These are phyloP conservation scores for Habroteleia sp. DNA, from an alignment of 2,888 invertebrate species.

Conservation along the genomic window DNA sequence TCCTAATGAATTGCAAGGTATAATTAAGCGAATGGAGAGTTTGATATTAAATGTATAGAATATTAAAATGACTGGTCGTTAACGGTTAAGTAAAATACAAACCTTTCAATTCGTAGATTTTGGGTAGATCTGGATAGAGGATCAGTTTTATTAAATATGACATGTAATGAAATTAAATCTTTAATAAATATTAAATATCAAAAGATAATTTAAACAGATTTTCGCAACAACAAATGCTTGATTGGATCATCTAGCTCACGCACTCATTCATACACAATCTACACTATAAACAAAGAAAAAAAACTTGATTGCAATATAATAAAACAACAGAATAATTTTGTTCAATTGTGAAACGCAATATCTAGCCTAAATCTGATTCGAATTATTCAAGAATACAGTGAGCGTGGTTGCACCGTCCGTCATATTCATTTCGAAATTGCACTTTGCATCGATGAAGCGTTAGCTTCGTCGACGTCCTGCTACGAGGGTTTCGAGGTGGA, in stretches of 20 bases:
- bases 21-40: no score
- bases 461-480: constrained; percentile 65
- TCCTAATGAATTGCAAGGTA: no score
- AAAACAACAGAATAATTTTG: constrained; percentile 7
- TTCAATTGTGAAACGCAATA: no score
- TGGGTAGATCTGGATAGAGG: not conserved
- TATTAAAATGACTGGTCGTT: no score
- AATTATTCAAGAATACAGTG: constrained; percentile 33
- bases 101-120: constrained; percentile 22
- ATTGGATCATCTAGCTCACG: not conserved
- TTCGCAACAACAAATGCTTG: constrained; percentile 28
- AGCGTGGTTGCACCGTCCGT: constrained; percentile 23
- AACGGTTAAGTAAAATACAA: no score
- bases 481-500: constrained; percentile 80
- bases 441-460: constrained; percentile 45
- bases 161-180: constrained; percentile 21
- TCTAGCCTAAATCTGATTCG: constrained; percentile 1
- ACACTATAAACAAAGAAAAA: not conserved
- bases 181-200: constrained; percentile 47
- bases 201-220: constrained; percentile 11
- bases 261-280: no score
- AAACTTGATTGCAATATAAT: no score
- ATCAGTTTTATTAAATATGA: constrained; percentile 5
- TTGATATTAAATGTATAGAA: constrained; percentile 13
- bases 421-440: constrained; percentile 47